Base-by-base conservation (phyloP, 2,113 vertebrate genomes). In the Trematocara nigrifrons region DNA sequence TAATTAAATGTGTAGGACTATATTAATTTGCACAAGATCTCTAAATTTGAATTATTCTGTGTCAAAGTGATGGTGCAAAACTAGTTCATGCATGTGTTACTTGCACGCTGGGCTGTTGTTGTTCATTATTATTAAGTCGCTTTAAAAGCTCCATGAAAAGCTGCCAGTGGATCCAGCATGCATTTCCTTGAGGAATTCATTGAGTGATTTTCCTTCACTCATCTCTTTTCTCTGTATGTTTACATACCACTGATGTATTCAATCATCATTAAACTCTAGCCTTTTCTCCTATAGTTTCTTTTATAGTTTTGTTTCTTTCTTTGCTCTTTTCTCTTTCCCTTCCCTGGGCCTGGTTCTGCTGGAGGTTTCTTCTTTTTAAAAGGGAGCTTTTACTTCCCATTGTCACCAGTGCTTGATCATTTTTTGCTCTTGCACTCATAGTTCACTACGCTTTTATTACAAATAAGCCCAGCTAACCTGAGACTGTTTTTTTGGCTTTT, bases 301-400 rank as follows among this genome's bases (percentile, higher is more conserved):
- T 64, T 38, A 38, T 20, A 38, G 59, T 38, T 64, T 64, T 64
- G 59, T 12, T 64, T 20, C 33, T 66, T 2, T 66, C 6, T 15
- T 47, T 15, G 42, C 42, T 47, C 42, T 47, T 33, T 66, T 66
- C 35, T 40, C 10, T 66, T 66, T 40, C n/a, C 61, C n/a, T n/a
- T 66, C 35, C 35, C 61, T 0, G 61, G 35, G n/a, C 61, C 6
- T 66, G n/a, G 61, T 66, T 66, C 35, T 40, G 61, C 61, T 40
- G 18, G 35, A 40, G 20, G 61, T 66, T 66, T 66, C 61, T 66
- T 66, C 35, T 20, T 66, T 40, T 66, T 40, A 66, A 66, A 66
- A 22, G 35, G 35, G 35, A 66, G 61, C n/a, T 66, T 66, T 66
- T 66, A 12, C n/a, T 20, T 40, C 35, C 61, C 18, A 66, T 12